Conservation (phyloP, 2,888 invertebrate species). For the Philereme vetulata region DNA sequence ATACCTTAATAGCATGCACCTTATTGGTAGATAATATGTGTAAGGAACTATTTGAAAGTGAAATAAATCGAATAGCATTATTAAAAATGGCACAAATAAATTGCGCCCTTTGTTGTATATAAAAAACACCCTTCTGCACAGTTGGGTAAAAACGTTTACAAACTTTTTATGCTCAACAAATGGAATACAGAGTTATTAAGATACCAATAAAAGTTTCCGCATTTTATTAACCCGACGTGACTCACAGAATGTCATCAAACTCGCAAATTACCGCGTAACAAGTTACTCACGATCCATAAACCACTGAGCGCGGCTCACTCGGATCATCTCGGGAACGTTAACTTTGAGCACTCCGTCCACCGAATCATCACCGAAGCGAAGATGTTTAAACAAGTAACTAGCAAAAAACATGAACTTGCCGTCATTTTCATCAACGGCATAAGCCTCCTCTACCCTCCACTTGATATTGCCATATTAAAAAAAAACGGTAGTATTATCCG, state of each 20-base stretch:
- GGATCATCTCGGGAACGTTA: slow-evolving; percentile 32
- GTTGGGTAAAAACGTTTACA: slow-evolving; percentile 8
- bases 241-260: slow-evolving; percentile 48
- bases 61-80: no score
- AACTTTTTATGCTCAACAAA: slow-evolving; percentile 21
- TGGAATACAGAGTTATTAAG: slow-evolving; percentile 27
- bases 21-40: no score
- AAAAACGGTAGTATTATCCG: no score
- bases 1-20: no score
- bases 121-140: background rate
- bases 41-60: no score
- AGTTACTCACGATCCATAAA: slow-evolving; percentile 65
- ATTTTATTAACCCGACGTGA: slow-evolving; percentile 39
- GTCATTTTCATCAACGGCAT: no score
- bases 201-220: slow-evolving; percentile 32
- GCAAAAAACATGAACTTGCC: no score
- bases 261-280: slow-evolving; percentile 54
- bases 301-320: slow-evolving; percentile 38
- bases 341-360: slow-evolving; percentile 10
- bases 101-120: background rate
- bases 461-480: no score
- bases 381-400: no score
- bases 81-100: background rate
- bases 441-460: no score
- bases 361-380: slow-evolving; percentile 4